Percentiles rank a stretch among this genome's conserved stretches.
Conservation (phyloP, 2,888 invertebrate genomes). For the Arrhopalites spinosus region DNA sequence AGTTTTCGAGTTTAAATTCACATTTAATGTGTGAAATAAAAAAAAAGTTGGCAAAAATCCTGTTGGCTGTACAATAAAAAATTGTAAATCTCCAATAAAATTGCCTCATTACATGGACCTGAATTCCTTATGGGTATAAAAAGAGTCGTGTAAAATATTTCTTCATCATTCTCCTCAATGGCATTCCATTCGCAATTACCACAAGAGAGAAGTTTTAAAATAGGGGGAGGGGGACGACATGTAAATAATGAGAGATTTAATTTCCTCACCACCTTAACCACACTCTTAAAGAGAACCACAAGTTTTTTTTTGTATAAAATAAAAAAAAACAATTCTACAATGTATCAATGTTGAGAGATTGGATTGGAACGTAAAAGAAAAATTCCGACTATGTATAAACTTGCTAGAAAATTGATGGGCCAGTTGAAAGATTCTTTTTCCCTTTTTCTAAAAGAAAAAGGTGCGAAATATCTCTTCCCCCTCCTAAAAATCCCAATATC, state of each 20-base stretch:
- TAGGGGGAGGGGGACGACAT: not conserved
- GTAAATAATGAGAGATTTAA: not conserved
- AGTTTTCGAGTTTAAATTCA: too few species aligned
- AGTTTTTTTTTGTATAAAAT: too few species aligned
- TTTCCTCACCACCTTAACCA: not conserved
- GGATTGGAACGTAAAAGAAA: not conserved
- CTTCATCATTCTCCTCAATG: too few species aligned
- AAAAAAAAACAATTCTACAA: too few species aligned
- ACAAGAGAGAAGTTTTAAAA: not conserved
- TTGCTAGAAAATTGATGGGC: not conserved
- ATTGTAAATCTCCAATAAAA: too few species aligned
- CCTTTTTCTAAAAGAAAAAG: not conserved
- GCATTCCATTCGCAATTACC: not conserved
- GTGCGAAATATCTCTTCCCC: constrained; percentile 3
- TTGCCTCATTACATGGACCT: too few species aligned
- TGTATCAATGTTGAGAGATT: not conserved
- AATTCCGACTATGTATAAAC: not conserved
- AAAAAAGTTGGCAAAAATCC: too few species aligned
- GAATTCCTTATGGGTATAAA: too few species aligned
- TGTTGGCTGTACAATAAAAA: too few species aligned
- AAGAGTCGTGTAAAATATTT: too few species aligned
- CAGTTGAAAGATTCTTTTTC: not conserved
- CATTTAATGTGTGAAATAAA: too few species aligned
- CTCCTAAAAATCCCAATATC: not conserved
- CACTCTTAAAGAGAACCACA: too few species aligned